Base-by-base conservation (phyloP, 2,113 vertebrate genomes). In the Merops nubicus region DNA sequence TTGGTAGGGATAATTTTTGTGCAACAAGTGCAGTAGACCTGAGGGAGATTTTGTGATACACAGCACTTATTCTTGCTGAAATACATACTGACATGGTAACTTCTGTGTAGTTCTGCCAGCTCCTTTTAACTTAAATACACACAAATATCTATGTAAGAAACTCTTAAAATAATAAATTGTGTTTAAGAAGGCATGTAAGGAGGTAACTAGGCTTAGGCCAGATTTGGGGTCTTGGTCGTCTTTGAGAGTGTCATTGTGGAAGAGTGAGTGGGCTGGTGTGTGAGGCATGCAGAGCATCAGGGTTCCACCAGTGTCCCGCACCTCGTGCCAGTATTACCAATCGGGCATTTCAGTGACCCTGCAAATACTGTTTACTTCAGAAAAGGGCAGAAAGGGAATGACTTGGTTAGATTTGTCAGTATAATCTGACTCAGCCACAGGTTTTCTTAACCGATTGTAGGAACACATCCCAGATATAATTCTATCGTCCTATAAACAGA, bases 251-350 rank as follows among this genome's bases (percentile, higher is more conserved):
- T 67, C 8, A 1, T 7, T 42, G n/a, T 51, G 43, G 34, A 26
- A 33, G 60, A 38, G 47, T 3, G 15, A 76, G 26, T 5, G 28
- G 69, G 18, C 26, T 4, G 1, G 14, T 10, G 12, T 33, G 29
- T 2, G 5, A 8, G 53, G 45, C 3, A 2, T 36, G 50, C 34
- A 18, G 50, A 74, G 34, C 22, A 25, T 11, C 0, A 1, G 38
- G 64, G 22, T 31, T 51, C 72, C 20, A 3, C 20, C 0, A 3
- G n/a, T 82, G 40, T 33, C 4, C 0, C 0, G 5, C 0, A 2
- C 25, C 54, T 87, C 0, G 0, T 60, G 50, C 40, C 0, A 1
- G 3, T 33, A 18, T 78, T 47, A 29, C 4, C 22, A 72, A 45
- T 45, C 45, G 42, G 42, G 87, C 51, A 23, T 60, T 38, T 36